Conservation (phyloP, 2,888 invertebrate species). For the Drosophila longiperda region DNA sequence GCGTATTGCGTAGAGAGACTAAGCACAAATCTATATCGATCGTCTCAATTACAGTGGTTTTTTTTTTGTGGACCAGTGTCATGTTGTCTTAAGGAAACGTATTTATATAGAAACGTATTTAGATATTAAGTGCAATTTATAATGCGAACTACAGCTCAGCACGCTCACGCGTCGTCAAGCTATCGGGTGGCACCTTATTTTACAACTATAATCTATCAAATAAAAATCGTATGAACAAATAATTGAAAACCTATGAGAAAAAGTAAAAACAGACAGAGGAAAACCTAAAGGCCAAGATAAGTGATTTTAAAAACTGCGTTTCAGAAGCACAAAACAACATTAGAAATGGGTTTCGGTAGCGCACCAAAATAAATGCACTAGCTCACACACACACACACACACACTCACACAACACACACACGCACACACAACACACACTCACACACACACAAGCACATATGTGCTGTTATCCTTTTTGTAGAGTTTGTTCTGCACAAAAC, state of each 20-base stretch:
- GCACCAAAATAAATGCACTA: constrained; percentile 36
- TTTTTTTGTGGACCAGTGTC: constrained; percentile 24
- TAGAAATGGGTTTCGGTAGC: constrained; percentile 67
- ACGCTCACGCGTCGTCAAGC: neutral
- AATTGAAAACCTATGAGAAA: constrained; percentile 11
- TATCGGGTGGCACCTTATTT: constrained; percentile 9
- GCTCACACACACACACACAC: constrained; percentile 11
- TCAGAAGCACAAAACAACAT: constrained; percentile 56
- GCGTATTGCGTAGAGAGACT: neutral
- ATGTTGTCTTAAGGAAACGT: neutral
- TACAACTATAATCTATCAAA: constrained; percentile 14
- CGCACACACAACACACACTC: neutral
- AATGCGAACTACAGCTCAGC: constrained; percentile 15
- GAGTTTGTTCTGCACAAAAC: constrained; percentile 22
- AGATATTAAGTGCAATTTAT: constrained; percentile 30
- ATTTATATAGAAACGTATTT: constrained; percentile 27
- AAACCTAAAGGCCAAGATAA: constrained; percentile 22
- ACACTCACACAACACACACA: neutral
- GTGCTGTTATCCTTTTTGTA: constrained; percentile 16
- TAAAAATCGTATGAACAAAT: neutral
- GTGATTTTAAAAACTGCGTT: constrained; percentile 41
- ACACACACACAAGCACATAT: constrained; percentile 16
- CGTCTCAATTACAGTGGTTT: neutral
- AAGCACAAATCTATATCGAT: neutral
- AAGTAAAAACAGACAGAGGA: constrained; percentile 5